These are phyloP conservation scores for Spondyliosoma cantharus DNA, from an alignment of 2,797 vertebrate genomes.

Conservation along the genomic window DNA sequence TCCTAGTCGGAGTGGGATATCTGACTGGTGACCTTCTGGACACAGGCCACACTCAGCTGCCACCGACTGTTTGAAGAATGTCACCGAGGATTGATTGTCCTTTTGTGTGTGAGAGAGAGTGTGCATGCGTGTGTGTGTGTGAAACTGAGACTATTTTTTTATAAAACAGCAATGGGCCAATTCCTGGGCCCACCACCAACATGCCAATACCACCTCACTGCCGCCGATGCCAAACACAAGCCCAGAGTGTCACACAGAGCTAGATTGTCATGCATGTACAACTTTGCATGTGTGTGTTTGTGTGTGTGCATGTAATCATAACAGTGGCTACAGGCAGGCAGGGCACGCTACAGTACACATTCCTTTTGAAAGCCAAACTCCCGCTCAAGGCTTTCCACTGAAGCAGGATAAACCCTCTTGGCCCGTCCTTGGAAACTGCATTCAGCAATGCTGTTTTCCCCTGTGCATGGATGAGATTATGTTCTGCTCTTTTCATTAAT, in stretches of 20 bases:
- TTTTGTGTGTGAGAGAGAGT: conserved; percentile 6
- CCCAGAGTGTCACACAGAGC: conserved; percentile 4
- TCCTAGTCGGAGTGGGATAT: conserved; percentile 35
- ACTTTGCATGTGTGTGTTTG: conserved; percentile 6
- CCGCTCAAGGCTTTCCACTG: conserved; percentile 51
- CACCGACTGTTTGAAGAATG: conserved; percentile 57
- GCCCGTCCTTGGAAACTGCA: conserved; percentile 42
- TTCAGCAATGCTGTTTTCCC: conserved; percentile 19
- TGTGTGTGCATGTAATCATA: conserved; percentile 5
- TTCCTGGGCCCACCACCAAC: not conserved
- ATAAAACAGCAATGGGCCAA: conserved; percentile 5
- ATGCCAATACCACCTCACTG: not conserved
- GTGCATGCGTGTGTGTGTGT: not conserved
- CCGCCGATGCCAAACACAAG: conserved; percentile 38
- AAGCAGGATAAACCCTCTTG: conserved; percentile 42
- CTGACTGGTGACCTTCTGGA: conserved; percentile 48
- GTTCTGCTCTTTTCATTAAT: conserved; percentile 30
- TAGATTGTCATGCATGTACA: conserved; percentile 18
- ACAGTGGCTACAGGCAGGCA: not conserved
- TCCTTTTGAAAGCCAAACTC: conserved; percentile 42
- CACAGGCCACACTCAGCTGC: conserved; percentile 37
- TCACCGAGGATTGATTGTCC: conserved; percentile 48
- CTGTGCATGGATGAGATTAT: conserved; percentile 18
- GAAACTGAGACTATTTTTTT: not conserved
- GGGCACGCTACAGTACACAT: not conserved